Base-by-base conservation (phyloP, 2,888 invertebrate species). In the Agrotis segetum region DNA sequence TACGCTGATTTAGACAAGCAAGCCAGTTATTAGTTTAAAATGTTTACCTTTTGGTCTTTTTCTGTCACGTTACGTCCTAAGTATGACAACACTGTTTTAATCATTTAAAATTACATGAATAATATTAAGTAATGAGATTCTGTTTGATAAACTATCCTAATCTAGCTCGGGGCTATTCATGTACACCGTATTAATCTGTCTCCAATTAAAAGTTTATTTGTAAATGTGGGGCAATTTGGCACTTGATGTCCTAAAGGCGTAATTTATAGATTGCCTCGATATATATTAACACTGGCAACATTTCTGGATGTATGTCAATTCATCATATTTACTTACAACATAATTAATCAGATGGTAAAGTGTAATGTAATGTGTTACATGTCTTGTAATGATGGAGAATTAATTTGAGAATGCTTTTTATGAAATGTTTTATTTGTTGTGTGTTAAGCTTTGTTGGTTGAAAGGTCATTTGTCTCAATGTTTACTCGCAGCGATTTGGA, bases 281-380 rank as follows among this genome's bases (percentile, higher is more conserved):
- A 66, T 74, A 66, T 77, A 74, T 78, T 71, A 56, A n/a, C 34
- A 63, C 49, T 53, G 67, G 61, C 53, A 58, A 84, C 83, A 85
- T 85, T 76, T 79, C 82, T 61, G 70, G 53, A 71, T 74, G 73
- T 65, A 59, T 74, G 67, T 75, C 69, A 79, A 82, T 83, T 79
- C 50, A 85, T 85, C 85, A 83, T 83, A 72, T 84, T 77, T 75
- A 74, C 79, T 83, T 83, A 85, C 83, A 79, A 83, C 85, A 83
- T 79, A 29, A 79, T 76, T 82, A 78, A 79, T 79, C 63, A 78
- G 73, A 24, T 11, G 44, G 47, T 58, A 76, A 58, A 50, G 68
- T 50, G 76, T 71, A 56, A 74, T 50, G 76, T 71, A 56, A 74
- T 65, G 67, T 71, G 67, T 72, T 77, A 78, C 17, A 55, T 50